Evolutionary conservation across 2,888 invertebrate genomes (phyloP).

Genomic region (Helleia helle): DNA sequence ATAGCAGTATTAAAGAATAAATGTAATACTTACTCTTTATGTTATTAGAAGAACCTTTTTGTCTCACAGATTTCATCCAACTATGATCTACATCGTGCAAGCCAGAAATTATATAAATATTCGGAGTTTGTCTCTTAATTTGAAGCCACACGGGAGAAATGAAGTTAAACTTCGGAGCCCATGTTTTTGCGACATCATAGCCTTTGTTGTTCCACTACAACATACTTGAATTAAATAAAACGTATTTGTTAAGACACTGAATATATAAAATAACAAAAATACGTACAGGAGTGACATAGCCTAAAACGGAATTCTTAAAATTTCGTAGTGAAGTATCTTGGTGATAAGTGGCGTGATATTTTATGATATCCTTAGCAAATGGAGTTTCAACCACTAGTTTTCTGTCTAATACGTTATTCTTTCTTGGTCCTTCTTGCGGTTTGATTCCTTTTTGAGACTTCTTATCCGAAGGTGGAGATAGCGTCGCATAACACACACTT

Average conservation of each 20-base stretch:
- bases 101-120: constrained; percentile 79
- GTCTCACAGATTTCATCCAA: constrained; percentile 85
- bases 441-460: constrained; percentile 60
- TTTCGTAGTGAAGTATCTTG: constrained; percentile 77
- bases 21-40: constrained; percentile 67
- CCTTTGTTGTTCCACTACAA: constrained; percentile 96
- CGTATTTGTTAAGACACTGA: too few species aligned
- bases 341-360: constrained; percentile 83
- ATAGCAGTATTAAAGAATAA: too few species aligned
- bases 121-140: constrained; percentile 76
- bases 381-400: constrained; percentile 80
- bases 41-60: constrained; percentile 67
- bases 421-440: constrained; percentile 72
- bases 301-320: constrained; percentile 85
- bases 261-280: not conserved
- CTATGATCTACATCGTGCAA: constrained; percentile 89
- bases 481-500: constrained; percentile 53
- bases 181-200: constrained; percentile 92
- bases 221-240: too few species aligned
- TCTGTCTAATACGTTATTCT: constrained; percentile 79
- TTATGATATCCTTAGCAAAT: constrained; percentile 81
- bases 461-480: constrained; percentile 62
- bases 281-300: constrained; percentile 90
- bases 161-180: constrained; percentile 90
- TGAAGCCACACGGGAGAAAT: constrained; percentile 98